phyloP scores from a whole-genome alignment of 2,888 invertebrate species.

The Crepidodera aurea region DNA sequence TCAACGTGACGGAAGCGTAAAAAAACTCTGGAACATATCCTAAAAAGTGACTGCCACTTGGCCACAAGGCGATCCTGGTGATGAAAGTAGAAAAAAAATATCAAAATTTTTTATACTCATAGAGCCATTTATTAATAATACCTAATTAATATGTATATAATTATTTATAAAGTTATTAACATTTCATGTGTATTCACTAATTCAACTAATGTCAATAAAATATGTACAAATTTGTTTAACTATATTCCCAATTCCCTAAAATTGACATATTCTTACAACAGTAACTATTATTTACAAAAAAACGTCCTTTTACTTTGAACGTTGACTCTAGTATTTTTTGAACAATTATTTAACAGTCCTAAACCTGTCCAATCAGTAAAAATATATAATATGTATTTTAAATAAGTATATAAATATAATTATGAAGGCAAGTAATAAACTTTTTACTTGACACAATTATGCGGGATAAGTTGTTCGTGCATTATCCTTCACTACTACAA shows the following conservation, averaged over 20 bases:
- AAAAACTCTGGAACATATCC: no score
- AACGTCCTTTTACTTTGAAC: slow-evolving; percentile 33
- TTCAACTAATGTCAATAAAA: slow-evolving; percentile 68
- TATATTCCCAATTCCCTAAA: slow-evolving; percentile 73
- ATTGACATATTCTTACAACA: slow-evolving; percentile 75
- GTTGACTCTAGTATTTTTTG: slow-evolving; percentile 45
- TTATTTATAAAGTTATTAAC: slow-evolving; percentile 65
- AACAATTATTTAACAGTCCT: slow-evolving; percentile 58
- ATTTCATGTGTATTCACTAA: slow-evolving; percentile 62
- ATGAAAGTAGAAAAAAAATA: no score
- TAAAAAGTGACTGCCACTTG: no score
- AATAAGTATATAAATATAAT: slow-evolving; percentile 55
- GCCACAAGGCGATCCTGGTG: no score
- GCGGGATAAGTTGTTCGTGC: slow-evolving; percentile 28
- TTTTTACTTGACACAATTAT: slow-evolving; percentile 45
- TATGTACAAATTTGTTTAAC: slow-evolving; percentile 66
- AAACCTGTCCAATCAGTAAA: slow-evolving; percentile 55
- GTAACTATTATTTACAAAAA: slow-evolving; percentile 56
- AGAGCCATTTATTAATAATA: slow-evolving; percentile 62
- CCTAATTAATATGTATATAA: slow-evolving; percentile 63
- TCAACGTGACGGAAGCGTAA: no score
- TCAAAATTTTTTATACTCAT: slow-evolving; percentile 48
- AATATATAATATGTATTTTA: slow-evolving; percentile 54
- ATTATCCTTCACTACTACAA: no score
- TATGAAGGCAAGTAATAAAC: slow-evolving; percentile 48